phyloP scores from a whole-genome alignment of 1,140 invertebrate species.

The Eupristina koningsbergeri region DNA sequence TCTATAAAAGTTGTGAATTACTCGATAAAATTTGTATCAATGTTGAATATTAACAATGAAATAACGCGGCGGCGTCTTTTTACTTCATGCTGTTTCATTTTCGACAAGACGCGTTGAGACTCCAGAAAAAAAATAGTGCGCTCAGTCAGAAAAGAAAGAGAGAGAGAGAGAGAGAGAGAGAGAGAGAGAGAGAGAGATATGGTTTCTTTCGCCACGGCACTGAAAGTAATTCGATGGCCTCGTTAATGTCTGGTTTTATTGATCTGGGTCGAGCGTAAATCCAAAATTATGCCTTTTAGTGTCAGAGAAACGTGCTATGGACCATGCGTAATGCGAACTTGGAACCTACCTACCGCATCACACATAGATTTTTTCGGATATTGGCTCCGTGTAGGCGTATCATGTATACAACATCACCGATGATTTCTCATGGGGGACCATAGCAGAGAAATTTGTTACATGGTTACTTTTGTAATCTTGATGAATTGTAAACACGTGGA shows the following conservation, averaged over 20 bases:
- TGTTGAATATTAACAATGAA: constrained; percentile 22
- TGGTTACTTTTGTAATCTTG: constrained; percentile 30
- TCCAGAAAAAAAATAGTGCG: constrained; percentile 28
- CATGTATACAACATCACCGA: background rate
- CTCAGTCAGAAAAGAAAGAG: background rate
- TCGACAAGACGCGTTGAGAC: background rate
- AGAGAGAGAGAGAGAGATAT: constrained; percentile 40
- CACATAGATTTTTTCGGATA: constrained; percentile 5
- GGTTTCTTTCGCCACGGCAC: constrained; percentile 61
- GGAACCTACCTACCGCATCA: constrained; percentile 37
- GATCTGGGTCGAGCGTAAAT: constrained; percentile 58
- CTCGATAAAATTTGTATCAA: background rate
- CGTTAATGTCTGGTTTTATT: constrained; percentile 69
- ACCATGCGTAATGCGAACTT: constrained; percentile 32
- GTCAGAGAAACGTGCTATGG: constrained; percentile 43
- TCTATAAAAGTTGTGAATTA: no score
- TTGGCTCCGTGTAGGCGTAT: background rate
- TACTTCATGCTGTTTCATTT: constrained; percentile 42
- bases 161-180: background rate
- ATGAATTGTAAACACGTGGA: constrained; percentile 31
- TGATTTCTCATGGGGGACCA: constrained; percentile 5
- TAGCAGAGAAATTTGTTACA: constrained; percentile 16
- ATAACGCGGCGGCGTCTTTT: constrained; percentile 10
- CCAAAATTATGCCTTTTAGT: constrained; percentile 51
- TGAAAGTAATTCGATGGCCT: constrained; percentile 66